Conservation (phyloP, 2,888 invertebrate species). For the Protophormia terraenovae region DNA sequence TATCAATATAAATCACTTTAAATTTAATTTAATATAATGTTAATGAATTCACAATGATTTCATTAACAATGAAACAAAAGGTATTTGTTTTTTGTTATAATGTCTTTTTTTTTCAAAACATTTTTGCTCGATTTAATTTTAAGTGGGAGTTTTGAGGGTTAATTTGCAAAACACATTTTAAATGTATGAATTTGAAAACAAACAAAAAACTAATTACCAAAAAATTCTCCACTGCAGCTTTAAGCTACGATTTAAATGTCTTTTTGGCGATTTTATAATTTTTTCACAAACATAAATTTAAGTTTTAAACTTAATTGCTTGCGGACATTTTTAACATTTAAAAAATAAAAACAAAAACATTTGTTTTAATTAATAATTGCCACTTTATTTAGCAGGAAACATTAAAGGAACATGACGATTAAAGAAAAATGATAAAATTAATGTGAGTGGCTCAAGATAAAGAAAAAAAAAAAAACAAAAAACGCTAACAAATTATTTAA, state of each 20-base stretch:
- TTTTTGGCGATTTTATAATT: too few species aligned
- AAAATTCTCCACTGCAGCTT: too few species aligned
- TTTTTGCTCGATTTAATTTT: not conserved
- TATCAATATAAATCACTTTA: not conserved
- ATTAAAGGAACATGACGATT: not conserved
- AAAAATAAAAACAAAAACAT: not conserved
- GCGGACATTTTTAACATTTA: not conserved
- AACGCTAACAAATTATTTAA: not conserved
- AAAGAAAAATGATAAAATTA: not conserved
- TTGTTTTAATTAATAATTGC: not conserved
- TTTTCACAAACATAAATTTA: too few species aligned
- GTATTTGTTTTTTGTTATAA: not conserved
- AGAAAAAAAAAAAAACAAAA: not conserved
- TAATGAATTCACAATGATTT: conserved; percentile 35
- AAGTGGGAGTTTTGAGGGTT: not conserved
- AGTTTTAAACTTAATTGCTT: not conserved
- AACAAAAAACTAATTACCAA: too few species aligned
- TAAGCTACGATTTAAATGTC: too few species aligned
- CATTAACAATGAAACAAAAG: conserved; percentile 43
- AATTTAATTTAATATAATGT: conserved; percentile 8
- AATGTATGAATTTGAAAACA: too few species aligned
- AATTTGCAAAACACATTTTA: too few species aligned
- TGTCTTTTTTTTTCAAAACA: not conserved
- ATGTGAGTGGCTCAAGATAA: too few species aligned
- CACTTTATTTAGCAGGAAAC: conserved; percentile 9